Percentiles rank a stretch among this genome's conserved stretches.
Conservation (phyloP, 2,888 invertebrate genomes). For the Drosophila koepferae region DNA sequence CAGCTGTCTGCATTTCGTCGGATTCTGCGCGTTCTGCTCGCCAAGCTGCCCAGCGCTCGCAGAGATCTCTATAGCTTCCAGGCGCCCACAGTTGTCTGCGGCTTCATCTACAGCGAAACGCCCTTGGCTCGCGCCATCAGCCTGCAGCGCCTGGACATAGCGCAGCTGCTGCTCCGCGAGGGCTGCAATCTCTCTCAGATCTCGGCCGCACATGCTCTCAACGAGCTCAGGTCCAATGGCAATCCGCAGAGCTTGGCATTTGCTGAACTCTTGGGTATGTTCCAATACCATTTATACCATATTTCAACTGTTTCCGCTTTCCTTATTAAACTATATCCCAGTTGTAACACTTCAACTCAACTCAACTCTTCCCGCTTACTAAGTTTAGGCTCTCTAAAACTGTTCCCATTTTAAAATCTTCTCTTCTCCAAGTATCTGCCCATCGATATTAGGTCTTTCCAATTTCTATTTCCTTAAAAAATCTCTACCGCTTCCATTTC, state of each 20-base stretch:
- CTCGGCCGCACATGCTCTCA: conserved; percentile 73
- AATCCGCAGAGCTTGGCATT: conserved; percentile 68
- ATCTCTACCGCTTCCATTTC: not conserved
- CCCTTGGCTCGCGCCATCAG: conserved; percentile 88
- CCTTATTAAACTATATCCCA: too few relatives aligned
- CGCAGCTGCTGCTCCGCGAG: conserved; percentile 83
- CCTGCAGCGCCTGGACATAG: conserved; percentile 79
- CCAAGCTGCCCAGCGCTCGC: conserved; percentile 86
- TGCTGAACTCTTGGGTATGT: conserved; percentile 80
- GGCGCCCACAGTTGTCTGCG: conserved; percentile 83
- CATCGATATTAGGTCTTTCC: too few relatives aligned
- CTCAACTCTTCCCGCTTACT: too few relatives aligned
- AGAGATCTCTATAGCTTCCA: conserved; percentile 83
- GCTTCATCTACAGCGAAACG: conserved; percentile 87
- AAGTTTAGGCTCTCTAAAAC: too few relatives aligned
- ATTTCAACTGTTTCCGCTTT: not conserved
- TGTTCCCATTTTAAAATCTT: not conserved
- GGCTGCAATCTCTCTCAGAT: conserved; percentile 81
- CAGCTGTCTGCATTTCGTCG: conserved; percentile 64
- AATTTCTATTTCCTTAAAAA: not conserved
- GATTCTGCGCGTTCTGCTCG: conserved; percentile 79
- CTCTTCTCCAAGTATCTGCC: too few relatives aligned
- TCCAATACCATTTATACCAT: not conserved
- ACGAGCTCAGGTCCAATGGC: conserved; percentile 69
- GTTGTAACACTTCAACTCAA: too few relatives aligned